Base-by-base conservation (phyloP, 1,140 invertebrate genomes). In the Pseudobourletiella spinata region DNA sequence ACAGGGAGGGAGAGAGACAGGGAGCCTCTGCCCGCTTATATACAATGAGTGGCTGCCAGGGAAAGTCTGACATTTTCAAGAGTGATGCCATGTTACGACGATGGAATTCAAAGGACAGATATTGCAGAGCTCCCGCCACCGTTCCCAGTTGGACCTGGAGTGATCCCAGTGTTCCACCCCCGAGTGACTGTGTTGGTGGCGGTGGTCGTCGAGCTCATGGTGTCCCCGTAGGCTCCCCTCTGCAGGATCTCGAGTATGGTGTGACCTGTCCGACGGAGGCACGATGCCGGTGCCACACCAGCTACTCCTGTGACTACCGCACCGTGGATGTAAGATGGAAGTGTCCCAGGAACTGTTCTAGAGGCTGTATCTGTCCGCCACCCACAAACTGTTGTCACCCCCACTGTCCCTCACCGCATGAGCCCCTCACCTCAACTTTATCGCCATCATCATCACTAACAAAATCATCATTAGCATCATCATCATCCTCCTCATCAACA, bases 301-400 rank as follows among this genome's bases (percentile, higher is more conserved):
- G 52, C 26, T 55, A 55, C 29, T 55, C 52, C 52, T 55, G 52
- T 55, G 52, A 55, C 52, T 55, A 55, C 22, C 52, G 52, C 8
- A 55, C 3, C 4, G 52, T 55, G 52, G 52, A 55, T 11, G n/a
- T 55, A 32, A 28, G 52, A 32, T 39, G 52, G 32, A 55, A 55
- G 26, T n/a, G 11, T 35, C 52, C 32, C 3, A 55, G 52, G 22
- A 55, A 22, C 22, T 18, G 22, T 46, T 18, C 15, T 46, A 46
- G 6, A 8, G 28, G 28, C 22, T 51, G 20, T 26, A 26, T 26
- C 8, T 25, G 16, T 35, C 52, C 50, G 6, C 14, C 28, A 32
- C 52, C 52, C 15, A 51, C 3, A 6, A 55, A 55, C 18, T 55
- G 52, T 55, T 55, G 52, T 35, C 52, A 55, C 32, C 39, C 22